Conservation (phyloP, 1,140 invertebrate genomes). For the Dryas iulia region DNA sequence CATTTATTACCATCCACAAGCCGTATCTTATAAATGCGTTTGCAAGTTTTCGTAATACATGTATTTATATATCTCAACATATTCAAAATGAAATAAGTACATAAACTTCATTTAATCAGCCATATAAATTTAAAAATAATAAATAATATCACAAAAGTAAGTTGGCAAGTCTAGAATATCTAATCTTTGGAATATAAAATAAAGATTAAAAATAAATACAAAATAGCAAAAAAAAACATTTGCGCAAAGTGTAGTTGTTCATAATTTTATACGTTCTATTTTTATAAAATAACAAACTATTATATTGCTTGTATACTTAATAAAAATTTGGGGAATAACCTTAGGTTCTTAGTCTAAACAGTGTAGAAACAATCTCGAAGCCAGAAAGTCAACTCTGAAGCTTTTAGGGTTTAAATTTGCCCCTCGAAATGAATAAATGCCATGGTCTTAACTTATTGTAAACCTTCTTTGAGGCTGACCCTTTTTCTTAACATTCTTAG, state of each 20-base stretch:
- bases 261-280: background rate
- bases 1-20: background rate
- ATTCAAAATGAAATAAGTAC: background rate
- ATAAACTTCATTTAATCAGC: background rate
- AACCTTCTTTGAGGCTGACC: background rate
- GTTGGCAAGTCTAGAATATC: background rate
- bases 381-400: background rate
- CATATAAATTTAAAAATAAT: background rate
- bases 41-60: background rate
- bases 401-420: background rate
- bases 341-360: background rate
- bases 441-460: background rate
- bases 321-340: background rate
- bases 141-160: conserved; percentile 33
- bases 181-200: conserved; percentile 30
- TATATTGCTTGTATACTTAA: background rate
- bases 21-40: conserved; percentile 12
- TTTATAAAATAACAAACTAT: background rate
- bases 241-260: background rate
- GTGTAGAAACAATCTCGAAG: background rate
- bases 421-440: background rate
- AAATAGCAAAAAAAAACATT: background rate
- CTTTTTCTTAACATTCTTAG: background rate
- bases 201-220: background rate
- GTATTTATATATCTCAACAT: background rate